These are phyloP conservation scores for Idaea aversata DNA, from an alignment of 2,888 invertebrate species.

Conservation along the genomic window DNA sequence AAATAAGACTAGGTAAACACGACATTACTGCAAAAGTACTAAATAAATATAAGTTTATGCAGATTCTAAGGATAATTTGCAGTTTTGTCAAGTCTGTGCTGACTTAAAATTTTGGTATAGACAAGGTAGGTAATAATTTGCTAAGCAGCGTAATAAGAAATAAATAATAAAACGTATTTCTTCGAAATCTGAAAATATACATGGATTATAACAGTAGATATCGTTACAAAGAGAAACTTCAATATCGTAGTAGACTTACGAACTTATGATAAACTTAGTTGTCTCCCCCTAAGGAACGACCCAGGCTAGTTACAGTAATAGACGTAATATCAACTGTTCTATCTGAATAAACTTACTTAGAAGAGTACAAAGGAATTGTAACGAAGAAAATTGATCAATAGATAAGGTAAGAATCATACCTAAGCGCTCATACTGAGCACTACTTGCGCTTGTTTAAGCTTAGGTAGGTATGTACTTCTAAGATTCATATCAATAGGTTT, in stretches of 20 bases:
- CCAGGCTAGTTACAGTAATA: background rate
- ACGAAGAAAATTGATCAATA: background rate
- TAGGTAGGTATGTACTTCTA: background rate
- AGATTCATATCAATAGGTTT: background rate
- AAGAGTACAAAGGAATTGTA: background rate
- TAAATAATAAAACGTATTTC: background rate
- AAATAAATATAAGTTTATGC: no score
- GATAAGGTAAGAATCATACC: background rate
- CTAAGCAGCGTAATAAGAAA: background rate
- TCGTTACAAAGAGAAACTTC: background rate
- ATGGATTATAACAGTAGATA: background rate
- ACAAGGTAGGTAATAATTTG: no score
- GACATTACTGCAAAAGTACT: background rate
- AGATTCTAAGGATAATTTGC: no score
- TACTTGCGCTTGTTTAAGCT: background rate
- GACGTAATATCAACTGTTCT: background rate
- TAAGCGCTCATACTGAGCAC: background rate
- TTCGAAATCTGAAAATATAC: background rate
- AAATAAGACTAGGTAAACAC: background rate
- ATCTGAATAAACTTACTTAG: background rate
- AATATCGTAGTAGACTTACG: background rate
- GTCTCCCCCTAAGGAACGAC: background rate
- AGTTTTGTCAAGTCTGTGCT: no score
- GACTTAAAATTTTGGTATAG: no score
- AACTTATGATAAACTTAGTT: slow-evolving; percentile 1